Evolutionary conservation across 2,888 invertebrate species (phyloP), one percentile per base, ranked within the genome.

Genomic region (Philhelius pedissequus): DNA sequence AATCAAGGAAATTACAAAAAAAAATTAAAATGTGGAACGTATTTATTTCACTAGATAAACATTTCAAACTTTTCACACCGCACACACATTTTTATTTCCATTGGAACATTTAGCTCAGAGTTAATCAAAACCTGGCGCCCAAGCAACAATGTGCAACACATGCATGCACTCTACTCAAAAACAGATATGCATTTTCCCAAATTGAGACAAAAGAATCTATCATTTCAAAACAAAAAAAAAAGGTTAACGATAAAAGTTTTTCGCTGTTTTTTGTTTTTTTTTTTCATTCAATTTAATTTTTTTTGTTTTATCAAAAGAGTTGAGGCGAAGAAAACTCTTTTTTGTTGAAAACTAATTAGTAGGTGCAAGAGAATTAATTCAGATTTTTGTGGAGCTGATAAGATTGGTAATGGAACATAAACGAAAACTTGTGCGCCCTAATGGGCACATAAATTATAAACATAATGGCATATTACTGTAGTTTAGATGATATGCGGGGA

Each of bases 281-380:
- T 27, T 30, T 27, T 8, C 13, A 40, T 48, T 3, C 18, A 48
- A 35, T 64, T 54, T 25, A 45, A n/a, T n/a, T n/a, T n/a, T n/a
- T n/a, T n/a, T n/a, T n/a, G n/a, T 45, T 60, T 50, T 15, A 27
- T 9, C 30, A 8, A 40, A 30, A 22, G n/a, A n/a, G 48, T 3
- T 5, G 62, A 43, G 18, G 18, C 3, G n/a, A n/a, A 11, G 20
- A 40, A 60, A 62, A 54, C 15, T 54, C 3, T n/a, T 7, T 15
- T 25, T 18, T 6, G 27, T 43, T 18, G 13, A 43, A 43, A 69
- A 62, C 74, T 79, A 78, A 78, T 83, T 83, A 83, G 79, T 58
- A 78, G 79, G 83, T 83, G 74, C 78, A 69, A 70, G 74, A 30
- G 74, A 83, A 83, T 83, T 78, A 78, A 78, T 83, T 83, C 69